Percentiles rank a stretch among this genome's conserved stretches.
Evolutionary conservation across 1,140 invertebrate species (phyloP).

Genomic region (Drosophila nasuta): DNA sequence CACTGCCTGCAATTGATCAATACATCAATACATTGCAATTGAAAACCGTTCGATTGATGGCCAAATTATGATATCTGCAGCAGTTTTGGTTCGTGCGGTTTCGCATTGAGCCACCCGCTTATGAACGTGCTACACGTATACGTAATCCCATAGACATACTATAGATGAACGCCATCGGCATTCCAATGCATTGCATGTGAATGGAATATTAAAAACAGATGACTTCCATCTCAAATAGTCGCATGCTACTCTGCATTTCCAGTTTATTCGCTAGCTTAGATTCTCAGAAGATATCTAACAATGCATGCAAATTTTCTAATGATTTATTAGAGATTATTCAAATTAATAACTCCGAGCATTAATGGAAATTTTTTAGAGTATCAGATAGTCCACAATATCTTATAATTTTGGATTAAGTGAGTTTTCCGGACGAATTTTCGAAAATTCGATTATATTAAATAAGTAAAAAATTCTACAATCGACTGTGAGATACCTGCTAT

Average conservation of each 20-base stretch:
- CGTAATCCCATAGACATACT: background rate
- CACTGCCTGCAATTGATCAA: slow-evolving; percentile 51
- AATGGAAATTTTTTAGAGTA: too few relatives aligned
- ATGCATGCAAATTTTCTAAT: too few relatives aligned
- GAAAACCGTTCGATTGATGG: slow-evolving; percentile 48
- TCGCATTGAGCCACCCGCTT: slow-evolving; percentile 24
- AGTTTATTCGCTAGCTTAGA: background rate
- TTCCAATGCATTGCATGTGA: slow-evolving; percentile 46
- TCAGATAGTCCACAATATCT: too few relatives aligned
- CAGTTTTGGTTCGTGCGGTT: slow-evolving; percentile 10
- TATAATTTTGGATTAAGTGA: too few relatives aligned
- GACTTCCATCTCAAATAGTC: background rate
- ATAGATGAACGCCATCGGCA: background rate
- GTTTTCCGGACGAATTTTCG: too few relatives aligned
- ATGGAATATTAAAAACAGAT: slow-evolving; percentile 35
- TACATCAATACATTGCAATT: slow-evolving; percentile 67
- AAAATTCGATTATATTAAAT: too few relatives aligned
- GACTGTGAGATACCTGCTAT: too few relatives aligned
- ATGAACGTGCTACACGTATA: slow-evolving; percentile 15
- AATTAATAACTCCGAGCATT: too few relatives aligned
- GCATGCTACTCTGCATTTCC: slow-evolving; percentile 16
- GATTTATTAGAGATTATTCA: too few relatives aligned
- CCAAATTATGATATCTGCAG: slow-evolving; percentile 50
- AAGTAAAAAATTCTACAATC: too few relatives aligned
- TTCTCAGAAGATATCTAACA: too few relatives aligned